phyloP scores from a whole-genome alignment of 2,797 vertebrate species.

The Sorex maritimensis region DNA sequence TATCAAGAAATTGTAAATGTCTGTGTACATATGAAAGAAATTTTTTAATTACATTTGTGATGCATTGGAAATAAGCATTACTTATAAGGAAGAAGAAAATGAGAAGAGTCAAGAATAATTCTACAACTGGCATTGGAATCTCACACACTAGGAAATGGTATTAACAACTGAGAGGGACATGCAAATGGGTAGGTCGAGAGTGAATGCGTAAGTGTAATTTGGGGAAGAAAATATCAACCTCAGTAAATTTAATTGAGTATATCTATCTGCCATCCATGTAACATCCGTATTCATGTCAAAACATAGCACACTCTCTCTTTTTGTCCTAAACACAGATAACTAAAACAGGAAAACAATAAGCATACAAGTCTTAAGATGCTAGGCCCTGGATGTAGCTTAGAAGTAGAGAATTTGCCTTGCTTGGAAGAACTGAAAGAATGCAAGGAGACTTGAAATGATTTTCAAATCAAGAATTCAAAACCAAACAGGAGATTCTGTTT shows the following conservation, averaged over 20 bases:
- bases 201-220: background rate
- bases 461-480: too few relatives aligned
- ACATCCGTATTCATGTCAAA: background rate
- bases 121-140: background rate
- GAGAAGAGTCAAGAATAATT: background rate
- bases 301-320: background rate
- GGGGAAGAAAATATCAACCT: background rate
- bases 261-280: background rate
- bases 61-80: background rate
- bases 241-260: background rate
- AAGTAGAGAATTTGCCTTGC: too few relatives aligned
- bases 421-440: too few relatives aligned
- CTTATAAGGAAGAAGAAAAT: too few relatives aligned
- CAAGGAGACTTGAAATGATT: background rate
- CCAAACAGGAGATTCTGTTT: too few relatives aligned
- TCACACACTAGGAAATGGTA: background rate
- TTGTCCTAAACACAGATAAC: background rate
- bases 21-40: too few relatives aligned
- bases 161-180: background rate
- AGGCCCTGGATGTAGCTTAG: too few relatives aligned
- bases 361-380: background rate
- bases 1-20: too few relatives aligned
- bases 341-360: background rate
- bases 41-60: too few relatives aligned
- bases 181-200: too few relatives aligned